A percentile compares a stretch with the other conserved stretches of the same genome.
These are phyloP conservation scores for Heliconius hermathena DNA, from an alignment of 1,140 invertebrate species.

Conservation along the genomic window DNA sequence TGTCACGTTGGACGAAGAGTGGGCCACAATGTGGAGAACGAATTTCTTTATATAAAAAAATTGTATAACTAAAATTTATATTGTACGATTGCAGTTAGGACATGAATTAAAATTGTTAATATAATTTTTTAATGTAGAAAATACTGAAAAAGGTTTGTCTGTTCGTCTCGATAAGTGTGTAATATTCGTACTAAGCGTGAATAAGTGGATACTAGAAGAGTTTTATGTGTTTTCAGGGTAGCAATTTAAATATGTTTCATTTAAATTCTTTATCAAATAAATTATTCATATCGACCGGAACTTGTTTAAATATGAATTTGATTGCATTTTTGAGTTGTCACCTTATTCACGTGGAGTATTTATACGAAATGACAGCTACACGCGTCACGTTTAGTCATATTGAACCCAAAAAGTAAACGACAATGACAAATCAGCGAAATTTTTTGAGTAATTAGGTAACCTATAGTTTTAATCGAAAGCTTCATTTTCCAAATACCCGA, in stretches of 20 bases:
- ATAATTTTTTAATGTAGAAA: slow-evolving; percentile 15
- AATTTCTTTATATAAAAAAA: slow-evolving; percentile 25
- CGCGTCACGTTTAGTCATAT: not conserved
- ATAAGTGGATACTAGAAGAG: slow-evolving; percentile 12
- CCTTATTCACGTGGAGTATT: slow-evolving; percentile 1
- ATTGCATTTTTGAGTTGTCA: not conserved
- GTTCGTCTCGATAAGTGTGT: slow-evolving; percentile 4
- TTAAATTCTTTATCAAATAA: not conserved
- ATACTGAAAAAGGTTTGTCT: slow-evolving; percentile 10
- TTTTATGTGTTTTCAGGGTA: not conserved
- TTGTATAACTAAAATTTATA: not conserved
- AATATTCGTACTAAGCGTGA: slow-evolving; percentile 15
- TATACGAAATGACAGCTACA: not conserved
- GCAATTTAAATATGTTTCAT: not conserved
- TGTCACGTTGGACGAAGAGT: slow-evolving; percentile 33
- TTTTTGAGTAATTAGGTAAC: slow-evolving; percentile 23
- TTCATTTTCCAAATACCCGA: slow-evolving; percentile 46
- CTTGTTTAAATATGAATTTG: not conserved
- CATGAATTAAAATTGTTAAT: slow-evolving; percentile 14
- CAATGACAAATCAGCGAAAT: slow-evolving; percentile 26
- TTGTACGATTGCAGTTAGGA: not conserved
- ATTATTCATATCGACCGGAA: not conserved
- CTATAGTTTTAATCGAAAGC: slow-evolving; percentile 40
- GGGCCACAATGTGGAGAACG: slow-evolving; percentile 26
- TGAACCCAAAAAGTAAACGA: slow-evolving; percentile 6